Conservation (phyloP, 2,888 invertebrate species). For the Prosopocoilus inquinatus region DNA sequence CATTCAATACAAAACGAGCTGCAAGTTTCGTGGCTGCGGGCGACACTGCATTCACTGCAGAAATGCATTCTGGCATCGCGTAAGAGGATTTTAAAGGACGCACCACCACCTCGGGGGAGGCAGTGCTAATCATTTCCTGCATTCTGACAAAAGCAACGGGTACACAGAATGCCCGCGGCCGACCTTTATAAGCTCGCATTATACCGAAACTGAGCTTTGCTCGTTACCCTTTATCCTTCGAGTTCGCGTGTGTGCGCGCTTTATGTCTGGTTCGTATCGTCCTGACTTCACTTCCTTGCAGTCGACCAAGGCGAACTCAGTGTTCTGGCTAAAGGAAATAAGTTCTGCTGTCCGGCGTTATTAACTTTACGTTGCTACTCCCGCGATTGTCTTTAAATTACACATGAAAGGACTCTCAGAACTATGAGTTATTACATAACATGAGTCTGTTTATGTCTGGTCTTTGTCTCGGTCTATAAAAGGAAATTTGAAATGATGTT, state of each 20-base stretch:
- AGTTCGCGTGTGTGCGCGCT: conserved; percentile 17
- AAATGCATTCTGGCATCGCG: not conserved
- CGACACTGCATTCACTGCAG: not conserved
- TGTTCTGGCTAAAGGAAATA: conserved; percentile 5
- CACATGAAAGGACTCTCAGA: conserved; percentile 5
- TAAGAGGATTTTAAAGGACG: conserved; percentile 14
- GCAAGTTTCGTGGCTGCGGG: not conserved
- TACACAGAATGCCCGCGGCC: conserved; percentile 22
- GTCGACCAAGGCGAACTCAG: not conserved
- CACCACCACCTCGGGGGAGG: conserved; percentile 27
- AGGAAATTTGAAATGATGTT: conserved; percentile 3
- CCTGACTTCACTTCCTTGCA: conserved; percentile 7
- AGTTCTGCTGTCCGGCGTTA: conserved; percentile 8
- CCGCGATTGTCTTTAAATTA: conserved; percentile 5
- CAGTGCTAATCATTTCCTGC: conserved; percentile 32
- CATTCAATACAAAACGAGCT: not conserved
- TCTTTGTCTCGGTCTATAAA: conserved; percentile 5
- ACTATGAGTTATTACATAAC: too few relatives aligned
- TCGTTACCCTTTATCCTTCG: conserved; percentile 27
- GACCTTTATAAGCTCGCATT: conserved; percentile 30
- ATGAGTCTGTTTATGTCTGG: not conserved
- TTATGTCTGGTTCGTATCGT: conserved; percentile 10
- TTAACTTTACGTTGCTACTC: conserved; percentile 3
- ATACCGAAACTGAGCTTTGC: conserved; percentile 23
- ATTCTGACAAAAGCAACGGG: conserved; percentile 27